Conservation (phyloP, 2,113 vertebrate species). For the Balaenoptera acutorostrata region DNA sequence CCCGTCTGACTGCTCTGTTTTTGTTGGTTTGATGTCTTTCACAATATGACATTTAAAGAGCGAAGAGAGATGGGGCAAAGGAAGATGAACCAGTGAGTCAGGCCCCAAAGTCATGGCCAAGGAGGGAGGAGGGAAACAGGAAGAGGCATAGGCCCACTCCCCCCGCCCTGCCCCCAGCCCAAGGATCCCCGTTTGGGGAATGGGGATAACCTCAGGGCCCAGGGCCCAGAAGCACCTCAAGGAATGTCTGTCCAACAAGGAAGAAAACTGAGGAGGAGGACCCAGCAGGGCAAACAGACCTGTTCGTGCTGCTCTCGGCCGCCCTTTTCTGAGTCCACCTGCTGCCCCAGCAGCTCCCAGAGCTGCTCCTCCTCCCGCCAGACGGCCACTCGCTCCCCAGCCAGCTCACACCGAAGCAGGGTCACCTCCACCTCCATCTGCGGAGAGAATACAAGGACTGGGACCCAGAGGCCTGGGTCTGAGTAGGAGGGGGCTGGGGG, state of each 20-base stretch:
- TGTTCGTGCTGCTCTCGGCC: conserved; percentile 66
- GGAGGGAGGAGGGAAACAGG: neutral
- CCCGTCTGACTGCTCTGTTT: neutral
- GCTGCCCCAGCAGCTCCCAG: conserved; percentile 76
- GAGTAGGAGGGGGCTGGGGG: too few species aligned
- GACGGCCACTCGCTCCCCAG: conserved; percentile 81
- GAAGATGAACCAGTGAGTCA: neutral
- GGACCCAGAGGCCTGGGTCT: too few species aligned
- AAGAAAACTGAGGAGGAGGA: neutral
- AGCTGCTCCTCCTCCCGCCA: conserved; percentile 80
- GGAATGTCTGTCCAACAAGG: neutral
- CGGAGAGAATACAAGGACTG: neutral
- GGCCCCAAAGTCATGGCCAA: neutral
- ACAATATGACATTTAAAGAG: neutral
- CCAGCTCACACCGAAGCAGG: conserved; percentile 88
- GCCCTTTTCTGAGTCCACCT: conserved; percentile 36
- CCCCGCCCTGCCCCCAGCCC: neutral
- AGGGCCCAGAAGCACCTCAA: neutral
- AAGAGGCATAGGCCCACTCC: neutral
- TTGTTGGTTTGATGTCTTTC: neutral
- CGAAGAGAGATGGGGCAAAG: neutral
- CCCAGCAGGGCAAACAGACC: conserved; percentile 7
- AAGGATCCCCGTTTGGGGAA: neutral
- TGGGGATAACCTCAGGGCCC: neutral
- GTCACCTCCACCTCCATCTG: conserved; percentile 92